Conservation (phyloP, 2,797 vertebrate species). For the Octomys mimax region DNA sequence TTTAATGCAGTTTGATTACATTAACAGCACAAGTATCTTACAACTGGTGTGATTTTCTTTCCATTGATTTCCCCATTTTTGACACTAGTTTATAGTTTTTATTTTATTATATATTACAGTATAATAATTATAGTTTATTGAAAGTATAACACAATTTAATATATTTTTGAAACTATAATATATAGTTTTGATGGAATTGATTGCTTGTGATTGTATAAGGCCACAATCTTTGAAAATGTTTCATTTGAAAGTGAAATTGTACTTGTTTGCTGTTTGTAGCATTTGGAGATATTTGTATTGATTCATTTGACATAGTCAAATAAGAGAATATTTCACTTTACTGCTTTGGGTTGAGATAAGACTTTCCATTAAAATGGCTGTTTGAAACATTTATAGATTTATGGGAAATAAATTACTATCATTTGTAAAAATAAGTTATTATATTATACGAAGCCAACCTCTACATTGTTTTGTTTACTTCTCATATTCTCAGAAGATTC, state of each 20-base stretch:
- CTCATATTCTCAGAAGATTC: neutral
- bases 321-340: neutral
- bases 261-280: neutral
- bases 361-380: conserved; percentile 17
- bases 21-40: neutral
- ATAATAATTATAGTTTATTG: neutral
- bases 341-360: neutral
- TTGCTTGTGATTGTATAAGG: conserved; percentile 2
- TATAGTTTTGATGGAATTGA: neutral
- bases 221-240: neutral
- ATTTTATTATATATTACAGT: neutral
- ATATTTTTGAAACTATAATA: neutral
- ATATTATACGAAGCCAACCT: neutral
- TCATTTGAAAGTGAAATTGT: neutral
- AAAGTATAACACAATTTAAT: neutral
- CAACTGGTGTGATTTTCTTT: neutral
- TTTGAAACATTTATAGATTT: conserved; percentile 29
- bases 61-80: neutral
- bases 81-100: neutral
- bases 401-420: neutral
- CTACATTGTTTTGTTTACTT: neutral
- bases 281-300: neutral
- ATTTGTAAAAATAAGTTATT: conserved; percentile 17
- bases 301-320: neutral
- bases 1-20: neutral